Evolutionary conservation across 23 tunicate genomes (phyloP), one percentile per base, ranked within the genome.

Genomic region (Halocynthia roretzi): DNA sequence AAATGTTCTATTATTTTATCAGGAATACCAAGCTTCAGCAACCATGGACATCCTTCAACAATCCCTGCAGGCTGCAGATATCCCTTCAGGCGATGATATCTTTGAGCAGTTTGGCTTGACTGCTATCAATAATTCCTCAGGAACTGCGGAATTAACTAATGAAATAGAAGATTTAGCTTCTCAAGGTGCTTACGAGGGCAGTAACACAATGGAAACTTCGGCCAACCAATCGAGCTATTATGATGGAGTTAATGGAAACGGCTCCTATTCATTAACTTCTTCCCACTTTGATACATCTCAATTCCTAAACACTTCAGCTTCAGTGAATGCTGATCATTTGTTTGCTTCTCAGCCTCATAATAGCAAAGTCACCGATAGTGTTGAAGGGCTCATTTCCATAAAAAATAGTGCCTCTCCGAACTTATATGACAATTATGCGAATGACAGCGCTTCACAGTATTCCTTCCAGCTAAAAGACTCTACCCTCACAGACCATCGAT

Each of bases 21-120:
- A 31, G n/a, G n/a, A 14, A 50, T 20, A 53, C 5, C 56, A 10
- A 66, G 51, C 12, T 75, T 53, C 40, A 40, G 64, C 44, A 44
- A 75, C 66, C 17, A 51, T 87, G 71, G 95, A 88, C 52, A 88
- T 88, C 22, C 64, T 88, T 50, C 95, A 88, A 60, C 95, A 83
- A 67, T 88, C 95, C 5, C 66, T 88, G 2, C 67, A 79, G 51
- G 84, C 86, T 54, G 95, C 95, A 12, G 83, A 83, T 6, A 88
- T 88, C 18, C 53, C 70, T 7, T 70, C 68, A 18, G 68, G 54
- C 15, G 63, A 61, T 50, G 76, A 66, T 8, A 51, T 56, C 31
- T 40, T 49, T 54, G 82, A 81, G 76, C 44, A 21, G n/a, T 78
- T 88, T 68, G 83, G 84, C 21, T 61, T 83, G 18, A 79, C 77